Evolutionary conservation across 64 coral and sea anemone species (phyloP).

Genomic region (Actinia equina): DNA sequence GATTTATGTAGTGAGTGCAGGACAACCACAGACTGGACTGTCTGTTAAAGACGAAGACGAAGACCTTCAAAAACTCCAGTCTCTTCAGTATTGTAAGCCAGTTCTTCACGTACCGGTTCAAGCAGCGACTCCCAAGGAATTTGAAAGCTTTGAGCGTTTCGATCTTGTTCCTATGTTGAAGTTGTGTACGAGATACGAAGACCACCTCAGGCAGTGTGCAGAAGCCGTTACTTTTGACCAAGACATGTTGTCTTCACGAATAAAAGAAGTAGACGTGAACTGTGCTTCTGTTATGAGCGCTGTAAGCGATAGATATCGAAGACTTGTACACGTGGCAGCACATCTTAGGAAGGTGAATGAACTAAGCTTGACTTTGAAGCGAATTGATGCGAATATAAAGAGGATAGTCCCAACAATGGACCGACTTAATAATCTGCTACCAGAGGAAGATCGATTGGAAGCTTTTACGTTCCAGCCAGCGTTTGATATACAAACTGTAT

Average conservation of each 20-base stretch:
- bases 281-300: conserved; percentile 62
- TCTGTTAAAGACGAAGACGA: conserved; percentile 48
- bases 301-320: conserved; percentile 68
- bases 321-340: conserved; percentile 40
- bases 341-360: conserved; percentile 85
- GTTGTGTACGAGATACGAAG: conserved; percentile 85
- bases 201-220: conserved; percentile 81
- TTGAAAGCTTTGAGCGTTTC: conserved; percentile 74
- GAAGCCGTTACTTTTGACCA: conserved; percentile 96
- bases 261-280: conserved; percentile 77
- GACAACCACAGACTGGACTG: conserved; percentile 28
- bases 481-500: conserved; percentile 8
- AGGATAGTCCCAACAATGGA: conserved; percentile 91
- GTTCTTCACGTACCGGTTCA: conserved; percentile 59
- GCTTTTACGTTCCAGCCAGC: conserved; percentile 46
- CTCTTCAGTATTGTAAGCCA: conserved; percentile 62
- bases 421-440: conserved; percentile 86
- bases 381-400: conserved; percentile 80
- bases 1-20: conserved; percentile 84
- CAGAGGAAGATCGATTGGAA: conserved; percentile 77
- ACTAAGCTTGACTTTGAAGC: conserved; percentile 60
- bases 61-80: conserved; percentile 60
- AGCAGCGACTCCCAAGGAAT: conserved; percentile 38
- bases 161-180: conserved; percentile 51
- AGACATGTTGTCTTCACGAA: conserved; percentile 67